phyloP scores from a whole-genome alignment of 2,888 invertebrate genomes.

The Sphaerophoria rueppellii region DNA sequence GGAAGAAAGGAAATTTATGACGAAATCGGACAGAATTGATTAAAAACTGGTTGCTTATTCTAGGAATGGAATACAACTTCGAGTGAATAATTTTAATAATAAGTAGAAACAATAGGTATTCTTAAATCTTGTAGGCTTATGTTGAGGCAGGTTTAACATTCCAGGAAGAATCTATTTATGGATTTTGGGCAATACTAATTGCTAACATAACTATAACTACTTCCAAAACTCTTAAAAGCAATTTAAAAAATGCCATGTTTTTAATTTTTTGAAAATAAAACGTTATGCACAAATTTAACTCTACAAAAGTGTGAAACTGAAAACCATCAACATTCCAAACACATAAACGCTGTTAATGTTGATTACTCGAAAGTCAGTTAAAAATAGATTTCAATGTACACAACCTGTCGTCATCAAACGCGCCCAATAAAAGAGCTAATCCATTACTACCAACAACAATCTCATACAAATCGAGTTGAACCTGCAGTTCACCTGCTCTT shows the following conservation, averaged over 20 bases:
- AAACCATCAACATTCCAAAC: not conserved
- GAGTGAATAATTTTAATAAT: not conserved
- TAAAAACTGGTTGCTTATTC: not conserved
- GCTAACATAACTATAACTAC: no score
- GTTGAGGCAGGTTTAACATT: no score
- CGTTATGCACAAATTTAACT: no score
- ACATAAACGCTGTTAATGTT: not conserved
- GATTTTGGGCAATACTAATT: no score
- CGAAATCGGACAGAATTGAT: not conserved
- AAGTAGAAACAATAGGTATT: no score
- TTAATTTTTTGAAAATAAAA: no score
- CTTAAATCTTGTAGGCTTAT: no score
- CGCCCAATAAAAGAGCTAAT: not conserved
- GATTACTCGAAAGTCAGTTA: not conserved
- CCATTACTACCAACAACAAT: constrained; percentile 4
- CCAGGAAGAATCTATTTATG: no score
- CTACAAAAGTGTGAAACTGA: not conserved
- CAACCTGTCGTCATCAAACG: constrained; percentile 16
- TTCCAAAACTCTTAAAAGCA: no score
- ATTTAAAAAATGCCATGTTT: no score
- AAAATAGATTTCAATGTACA: constrained; percentile 13
- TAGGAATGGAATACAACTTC: not conserved
- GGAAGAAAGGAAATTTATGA: constrained; percentile 4
- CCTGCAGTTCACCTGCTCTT: constrained; percentile 28
- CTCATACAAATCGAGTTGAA: not conserved